Evolutionary conservation across 1,140 invertebrate genomes (phyloP), one percentile per base, ranked within the genome.

Genomic region (Drosophila nasuta): DNA sequence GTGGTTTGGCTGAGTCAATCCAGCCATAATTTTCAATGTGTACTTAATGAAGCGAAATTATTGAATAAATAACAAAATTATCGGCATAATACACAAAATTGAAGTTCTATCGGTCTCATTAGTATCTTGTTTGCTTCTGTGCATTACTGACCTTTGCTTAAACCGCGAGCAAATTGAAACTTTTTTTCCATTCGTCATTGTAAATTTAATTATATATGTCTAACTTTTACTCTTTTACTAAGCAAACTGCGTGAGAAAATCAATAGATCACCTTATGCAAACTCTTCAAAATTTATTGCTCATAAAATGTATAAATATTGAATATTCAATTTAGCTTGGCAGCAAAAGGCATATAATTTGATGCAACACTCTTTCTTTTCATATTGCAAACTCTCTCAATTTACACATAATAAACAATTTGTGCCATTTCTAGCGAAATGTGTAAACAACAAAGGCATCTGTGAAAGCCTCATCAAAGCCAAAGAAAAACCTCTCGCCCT

Each of bases 101-200:
- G 62, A 65, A 86, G 78, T 71, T 69, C 59, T 79, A 63, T n/a
- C 75, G 13, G 57, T 35, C 76, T 71, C 63, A 83, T 80, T 83
- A 83, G 70, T 63, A 49, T 56, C 33, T 79, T 71, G 33, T 64
- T 63, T 48, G 64, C 15, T 65, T 62, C 43, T 64, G 77, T 48
- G 38, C 41, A 65, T 57, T 17, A 65, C 66, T 57, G 66, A 86
- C 72, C 82, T 78, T 72, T 86, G 71, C 60, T 59, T 46, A 20
- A 20, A 20, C 38, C 20, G 11, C n/a, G 2, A 20, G 17, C 45
- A 57, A 82, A 77, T 77, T 66, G 64, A 79, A 79, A 83, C 74
- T 77, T 33, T 0, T 8, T 25, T 25, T 25, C 20, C 20, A 25
- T 25, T 25, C 20, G 20, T 4, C 20, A 25, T 25, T 25, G 20